phyloP scores from a whole-genome alignment of 2,113 vertebrate genomes.

The Xerus inauris region DNA sequence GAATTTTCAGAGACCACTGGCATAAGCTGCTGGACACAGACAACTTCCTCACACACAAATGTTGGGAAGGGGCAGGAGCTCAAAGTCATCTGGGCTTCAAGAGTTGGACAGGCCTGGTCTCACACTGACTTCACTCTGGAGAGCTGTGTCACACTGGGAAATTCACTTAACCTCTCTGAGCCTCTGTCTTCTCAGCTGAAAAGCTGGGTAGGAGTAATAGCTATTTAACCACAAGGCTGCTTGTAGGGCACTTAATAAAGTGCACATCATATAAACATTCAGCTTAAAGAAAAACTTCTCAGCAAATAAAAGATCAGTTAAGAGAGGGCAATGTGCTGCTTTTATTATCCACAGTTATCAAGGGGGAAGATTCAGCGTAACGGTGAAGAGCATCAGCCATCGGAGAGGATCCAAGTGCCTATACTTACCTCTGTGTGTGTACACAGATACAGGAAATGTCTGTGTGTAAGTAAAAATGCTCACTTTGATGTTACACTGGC shows the following conservation, averaged over 20 bases:
- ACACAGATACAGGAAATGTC: not conserved
- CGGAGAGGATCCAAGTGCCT: not conserved
- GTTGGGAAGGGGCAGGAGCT: not conserved
- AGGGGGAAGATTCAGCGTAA: not conserved
- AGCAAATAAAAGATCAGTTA: not conserved
- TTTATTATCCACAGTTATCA: not conserved
- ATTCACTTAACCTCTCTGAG: not conserved
- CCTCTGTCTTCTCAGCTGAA: not conserved
- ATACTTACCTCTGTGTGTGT: not conserved
- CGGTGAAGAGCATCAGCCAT: not conserved
- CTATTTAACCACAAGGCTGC: not conserved
- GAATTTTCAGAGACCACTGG: not conserved
- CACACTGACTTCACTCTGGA: not conserved
- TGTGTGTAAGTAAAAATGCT: not conserved
- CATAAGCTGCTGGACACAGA: not conserved
- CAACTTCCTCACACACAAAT: not conserved
- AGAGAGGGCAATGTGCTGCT: not conserved
- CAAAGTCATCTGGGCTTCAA: not conserved
- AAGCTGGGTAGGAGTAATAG: not conserved
- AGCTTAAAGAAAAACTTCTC: not conserved
- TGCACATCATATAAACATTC: not conserved
- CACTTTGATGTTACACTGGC: not conserved
- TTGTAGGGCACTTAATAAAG: not conserved
- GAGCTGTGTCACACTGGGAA: not conserved
- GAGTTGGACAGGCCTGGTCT: not conserved